phyloP scores from a whole-genome alignment of 2,113 vertebrate genomes.

The Turdus rufiventris region DNA sequence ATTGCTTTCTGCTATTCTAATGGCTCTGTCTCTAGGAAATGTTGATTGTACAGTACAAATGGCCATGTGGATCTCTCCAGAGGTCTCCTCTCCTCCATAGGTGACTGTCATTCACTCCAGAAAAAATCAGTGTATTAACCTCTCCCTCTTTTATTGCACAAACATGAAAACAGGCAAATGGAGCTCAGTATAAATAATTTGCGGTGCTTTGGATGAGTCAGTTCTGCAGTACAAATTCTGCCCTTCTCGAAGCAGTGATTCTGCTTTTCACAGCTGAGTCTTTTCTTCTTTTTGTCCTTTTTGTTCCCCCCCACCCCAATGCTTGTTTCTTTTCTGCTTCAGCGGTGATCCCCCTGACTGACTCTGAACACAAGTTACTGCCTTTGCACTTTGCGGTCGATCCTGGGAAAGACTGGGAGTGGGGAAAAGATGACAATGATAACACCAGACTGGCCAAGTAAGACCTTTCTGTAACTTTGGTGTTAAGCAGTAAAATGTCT shows the following conservation, averaged over 20 bases:
- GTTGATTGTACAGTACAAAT: not conserved
- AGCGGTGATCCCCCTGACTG: conserved; percentile 97
- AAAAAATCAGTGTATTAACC: not conserved
- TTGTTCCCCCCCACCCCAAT: not conserved
- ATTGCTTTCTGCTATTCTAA: not conserved
- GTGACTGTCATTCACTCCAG: not conserved
- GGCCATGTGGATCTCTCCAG: not conserved
- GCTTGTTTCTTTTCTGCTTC: conserved; percentile 62
- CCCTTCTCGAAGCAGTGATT: not conserved
- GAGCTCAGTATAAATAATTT: not conserved
- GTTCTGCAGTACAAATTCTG: not conserved
- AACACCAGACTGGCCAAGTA: conserved; percentile 93
- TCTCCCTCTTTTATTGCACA: not conserved
- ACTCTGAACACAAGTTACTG: conserved; percentile 97
- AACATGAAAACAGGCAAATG: not conserved
- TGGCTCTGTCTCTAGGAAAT: not conserved
- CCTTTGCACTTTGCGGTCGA: conserved; percentile 97
- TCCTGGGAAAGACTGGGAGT: conserved; percentile 96
- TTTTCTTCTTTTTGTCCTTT: not conserved
- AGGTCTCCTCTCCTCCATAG: not conserved
- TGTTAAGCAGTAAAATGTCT: conserved; percentile 1
- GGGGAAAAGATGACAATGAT: conserved; percentile 95
- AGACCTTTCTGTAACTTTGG: conserved; percentile 51
- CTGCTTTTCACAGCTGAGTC: not conserved
- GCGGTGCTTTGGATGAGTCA: not conserved